Evolutionary conservation across 2,797 vertebrate genomes (phyloP), one percentile per base, ranked within the genome.

Genomic region (Numenius phaeopus): DNA sequence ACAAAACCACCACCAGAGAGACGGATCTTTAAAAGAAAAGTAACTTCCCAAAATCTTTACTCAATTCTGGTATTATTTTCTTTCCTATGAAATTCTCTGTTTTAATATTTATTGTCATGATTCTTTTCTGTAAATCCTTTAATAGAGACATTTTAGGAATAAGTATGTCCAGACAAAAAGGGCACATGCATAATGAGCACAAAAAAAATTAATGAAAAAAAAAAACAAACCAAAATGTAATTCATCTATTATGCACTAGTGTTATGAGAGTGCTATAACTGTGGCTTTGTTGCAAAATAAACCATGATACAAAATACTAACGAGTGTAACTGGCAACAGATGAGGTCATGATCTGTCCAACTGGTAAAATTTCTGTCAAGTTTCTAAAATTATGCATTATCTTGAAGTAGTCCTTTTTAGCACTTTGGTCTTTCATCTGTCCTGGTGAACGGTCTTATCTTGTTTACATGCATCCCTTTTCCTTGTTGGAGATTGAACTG

Each of bases 141-240:
- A 69, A 32, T 30, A 47, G 8, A 79, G n/a, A 58, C 3, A 26
- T 47, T 76, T 71, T 80, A 83, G 39, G 55, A 83, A 55, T 49
- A 46, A 65, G 1, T 19, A 66, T 10, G 5, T 54, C 15, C 55
- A 52, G 21, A 83, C 6, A 26, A 30, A 91, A 89, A 64, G 9
- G 5, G 11, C 5, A 65, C 8, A 19, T n/a, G 5, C 37, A 59
- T 46, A 78, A 62, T 44, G 11, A 78, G 3, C 20, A 76, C 23
- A 26, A 83, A 88, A 86, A 75, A 3, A 91, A 44, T 18, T 61
- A n/a, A 67, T 37, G 7, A 44, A 75, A 73, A 84, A 37, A n/a
- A 37, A 0, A 0, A 83, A 34, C 7, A 30, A 1, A 0, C 4
- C 18, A 8, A 57, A 87, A 32, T 34, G 2, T 57, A 86, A 27